Evolutionary conservation across 2,797 vertebrate genomes (phyloP).

Genomic region (Apodemus agrarius): DNA sequence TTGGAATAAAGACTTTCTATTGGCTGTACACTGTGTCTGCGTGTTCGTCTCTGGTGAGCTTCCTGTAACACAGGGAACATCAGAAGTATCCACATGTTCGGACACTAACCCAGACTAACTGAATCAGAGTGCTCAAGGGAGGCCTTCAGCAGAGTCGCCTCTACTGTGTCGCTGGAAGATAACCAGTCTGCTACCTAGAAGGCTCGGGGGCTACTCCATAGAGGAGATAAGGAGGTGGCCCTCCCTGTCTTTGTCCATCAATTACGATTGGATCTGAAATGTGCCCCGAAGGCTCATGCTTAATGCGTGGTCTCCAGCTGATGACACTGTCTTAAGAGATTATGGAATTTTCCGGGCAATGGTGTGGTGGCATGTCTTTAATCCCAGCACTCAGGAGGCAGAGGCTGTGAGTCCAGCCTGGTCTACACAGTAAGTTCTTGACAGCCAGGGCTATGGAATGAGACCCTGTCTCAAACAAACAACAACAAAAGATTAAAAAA

Average conservation of each 20-base stretch:
- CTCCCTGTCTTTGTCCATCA: neutral
- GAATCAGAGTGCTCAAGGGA: neutral
- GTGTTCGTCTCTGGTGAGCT: neutral
- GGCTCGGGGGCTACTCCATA: neutral
- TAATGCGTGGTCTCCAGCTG: neutral
- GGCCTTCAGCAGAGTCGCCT: neutral
- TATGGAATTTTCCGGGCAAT: neutral
- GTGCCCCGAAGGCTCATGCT: neutral
- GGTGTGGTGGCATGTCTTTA: neutral
- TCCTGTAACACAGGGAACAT: neutral
- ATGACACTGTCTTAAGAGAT: neutral
- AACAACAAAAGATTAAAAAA: neutral
- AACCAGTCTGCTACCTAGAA: neutral
- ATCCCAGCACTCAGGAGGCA: neutral
- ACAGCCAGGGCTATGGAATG: neutral
- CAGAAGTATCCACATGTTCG: neutral
- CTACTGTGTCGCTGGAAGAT: neutral
- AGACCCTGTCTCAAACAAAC: neutral
- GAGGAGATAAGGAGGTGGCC: neutral
- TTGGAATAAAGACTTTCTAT: neutral
- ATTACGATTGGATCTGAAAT: neutral
- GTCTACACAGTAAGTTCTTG: neutral
- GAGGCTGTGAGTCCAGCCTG: neutral
- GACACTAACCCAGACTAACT: neutral
- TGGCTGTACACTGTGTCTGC: neutral